A percentile compares a stretch with the other conserved stretches of the same genome.
Conservation (phyloP, 2,888 invertebrate species). For the Leucoma salicis region DNA sequence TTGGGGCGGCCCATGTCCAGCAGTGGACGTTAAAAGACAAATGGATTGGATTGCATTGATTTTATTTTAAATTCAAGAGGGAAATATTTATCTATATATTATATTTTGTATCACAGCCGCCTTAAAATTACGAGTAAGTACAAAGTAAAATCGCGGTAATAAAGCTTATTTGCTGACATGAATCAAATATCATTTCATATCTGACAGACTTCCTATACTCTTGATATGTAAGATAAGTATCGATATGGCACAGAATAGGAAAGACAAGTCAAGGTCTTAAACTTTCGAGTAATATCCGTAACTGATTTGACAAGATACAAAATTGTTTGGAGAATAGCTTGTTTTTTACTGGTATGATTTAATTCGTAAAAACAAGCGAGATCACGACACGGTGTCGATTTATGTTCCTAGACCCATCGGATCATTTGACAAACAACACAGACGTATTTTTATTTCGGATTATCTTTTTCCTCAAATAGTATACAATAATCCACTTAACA, state of each 20-base stretch:
- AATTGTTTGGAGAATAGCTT: conserved; percentile 9
- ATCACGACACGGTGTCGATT: too few species aligned
- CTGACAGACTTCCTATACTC: conserved; percentile 39
- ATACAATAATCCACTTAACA: too few species aligned
- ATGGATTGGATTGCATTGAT: too few species aligned
- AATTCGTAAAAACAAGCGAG: neutral
- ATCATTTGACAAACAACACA: too few species aligned
- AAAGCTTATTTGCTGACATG: conserved; percentile 1
- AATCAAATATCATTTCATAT: conserved; percentile 13
- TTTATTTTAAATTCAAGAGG: too few species aligned
- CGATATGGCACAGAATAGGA: conserved; percentile 37
- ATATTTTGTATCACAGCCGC: conserved; percentile 1
- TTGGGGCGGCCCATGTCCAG: too few species aligned
- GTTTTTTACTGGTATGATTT: neutral
- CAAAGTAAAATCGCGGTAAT: conserved; percentile 2
- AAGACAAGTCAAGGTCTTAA: conserved; percentile 29
- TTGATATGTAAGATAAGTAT: conserved; percentile 32
- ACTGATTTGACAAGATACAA: conserved; percentile 23
- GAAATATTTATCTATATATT: too few species aligned
- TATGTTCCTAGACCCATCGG: too few species aligned
- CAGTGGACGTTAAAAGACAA: too few species aligned
- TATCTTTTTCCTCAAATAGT: too few species aligned
- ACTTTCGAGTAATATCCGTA: conserved; percentile 34
- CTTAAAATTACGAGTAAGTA: conserved; percentile 8
- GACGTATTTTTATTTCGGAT: too few species aligned